Conservation (phyloP, 1,140 invertebrate species). For the Acromyrmex charruanus region DNA sequence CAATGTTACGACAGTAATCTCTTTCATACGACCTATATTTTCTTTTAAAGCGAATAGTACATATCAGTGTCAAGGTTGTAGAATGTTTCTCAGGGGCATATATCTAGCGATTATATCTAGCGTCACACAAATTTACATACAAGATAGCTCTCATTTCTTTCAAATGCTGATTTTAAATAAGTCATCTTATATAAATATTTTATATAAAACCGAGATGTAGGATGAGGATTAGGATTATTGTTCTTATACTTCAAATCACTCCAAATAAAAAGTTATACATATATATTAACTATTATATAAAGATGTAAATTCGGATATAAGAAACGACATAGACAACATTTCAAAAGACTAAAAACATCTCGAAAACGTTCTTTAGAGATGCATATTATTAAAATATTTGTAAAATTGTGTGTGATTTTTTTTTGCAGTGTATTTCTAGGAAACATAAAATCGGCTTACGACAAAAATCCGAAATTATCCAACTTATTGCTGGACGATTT, state of each 20-base stretch:
- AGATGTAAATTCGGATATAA: not conserved
- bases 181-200: not conserved
- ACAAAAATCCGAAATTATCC: conserved; percentile 95
- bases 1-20: not conserved
- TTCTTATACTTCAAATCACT: no score
- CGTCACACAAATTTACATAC: not conserved
- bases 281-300: no score
- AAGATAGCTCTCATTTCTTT: not conserved
- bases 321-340: not conserved
- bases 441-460: conserved; percentile 98
- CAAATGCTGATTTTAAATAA: not conserved
- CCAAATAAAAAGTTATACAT: no score
- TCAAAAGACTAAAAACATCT: not conserved
- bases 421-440: conserved; percentile 95
- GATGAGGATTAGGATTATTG: not conserved
- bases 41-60: not conserved
- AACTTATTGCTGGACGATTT: conserved; percentile 98
- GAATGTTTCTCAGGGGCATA: not conserved
- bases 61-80: conserved; percentile 24
- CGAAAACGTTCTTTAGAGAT: not conserved
- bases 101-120: not conserved
- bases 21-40: conserved; percentile 11
- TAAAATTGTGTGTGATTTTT: not conserved
- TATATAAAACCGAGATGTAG: not conserved
- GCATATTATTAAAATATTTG: not conserved